A percentile compares a stretch with the other conserved stretches of the same genome.
Evolutionary conservation across 2,888 invertebrate species (phyloP).

Genomic region (Amblyjoppa fuscipennis): DNA sequence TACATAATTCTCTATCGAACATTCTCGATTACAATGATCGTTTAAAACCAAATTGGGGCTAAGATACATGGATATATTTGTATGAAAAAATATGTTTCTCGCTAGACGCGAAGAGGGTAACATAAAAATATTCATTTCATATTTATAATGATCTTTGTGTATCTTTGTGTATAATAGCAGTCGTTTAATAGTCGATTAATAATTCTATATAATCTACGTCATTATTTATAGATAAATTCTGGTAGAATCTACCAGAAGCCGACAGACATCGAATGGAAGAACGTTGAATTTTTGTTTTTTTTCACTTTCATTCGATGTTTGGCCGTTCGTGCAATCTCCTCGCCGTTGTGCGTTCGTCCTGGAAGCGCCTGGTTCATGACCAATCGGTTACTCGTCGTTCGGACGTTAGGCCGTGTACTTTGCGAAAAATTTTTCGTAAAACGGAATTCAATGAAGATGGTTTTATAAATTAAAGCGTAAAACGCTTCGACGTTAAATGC

Average conservation of each 20-base stretch:
- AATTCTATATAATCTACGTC: neutral
- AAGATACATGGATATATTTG: conserved; percentile 21
- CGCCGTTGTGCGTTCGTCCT: neutral
- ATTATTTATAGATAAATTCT: neutral
- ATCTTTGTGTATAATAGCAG: conserved; percentile 20
- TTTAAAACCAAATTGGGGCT: neutral
- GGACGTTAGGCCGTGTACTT: conserved; percentile 3
- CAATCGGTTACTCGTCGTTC: conserved; percentile 2
- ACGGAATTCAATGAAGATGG: neutral
- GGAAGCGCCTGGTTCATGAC: neutral
- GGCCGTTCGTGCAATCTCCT: neutral
- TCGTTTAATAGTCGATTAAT: conserved; percentile 7
- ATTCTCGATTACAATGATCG: conserved; percentile 16
- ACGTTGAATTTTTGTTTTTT: conserved; percentile 31
- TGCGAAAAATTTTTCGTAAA: neutral
- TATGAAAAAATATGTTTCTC: conserved; percentile 22
- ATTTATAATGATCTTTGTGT: neutral
- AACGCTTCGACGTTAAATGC: neutral
- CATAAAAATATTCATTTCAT: conserved; percentile 14
- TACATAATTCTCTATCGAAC: conserved; percentile 5
- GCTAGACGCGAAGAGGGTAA: neutral
- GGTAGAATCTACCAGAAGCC: neutral
- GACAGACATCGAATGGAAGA: conserved; percentile 6
- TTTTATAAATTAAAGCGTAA: neutral
- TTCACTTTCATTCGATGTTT: conserved; percentile 39